phyloP scores from a whole-genome alignment of 2,113 vertebrate species.

The Acanthisitta chloris region DNA sequence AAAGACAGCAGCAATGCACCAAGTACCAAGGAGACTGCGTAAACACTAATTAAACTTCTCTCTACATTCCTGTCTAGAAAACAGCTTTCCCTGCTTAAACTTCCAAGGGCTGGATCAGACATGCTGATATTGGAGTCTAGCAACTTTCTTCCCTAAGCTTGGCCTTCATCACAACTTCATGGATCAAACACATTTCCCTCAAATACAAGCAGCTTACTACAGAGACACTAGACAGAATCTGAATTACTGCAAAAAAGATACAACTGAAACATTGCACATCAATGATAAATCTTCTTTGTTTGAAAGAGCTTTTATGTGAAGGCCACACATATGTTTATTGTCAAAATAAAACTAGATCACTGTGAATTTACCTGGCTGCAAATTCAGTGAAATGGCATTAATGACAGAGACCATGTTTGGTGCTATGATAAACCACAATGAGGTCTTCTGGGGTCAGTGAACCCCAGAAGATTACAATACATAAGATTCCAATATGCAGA shows the following conservation, averaged over 20 bases:
- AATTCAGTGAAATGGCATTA: not conserved
- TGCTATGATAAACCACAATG: not conserved
- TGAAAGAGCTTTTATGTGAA: not conserved
- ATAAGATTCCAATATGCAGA: no score
- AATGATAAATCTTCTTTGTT: not conserved
- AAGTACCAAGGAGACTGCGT: slow-evolving; percentile 54
- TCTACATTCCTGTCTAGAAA: not conserved
- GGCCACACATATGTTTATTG: not conserved
- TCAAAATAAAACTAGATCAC: not conserved
- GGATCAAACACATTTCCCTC: not conserved
- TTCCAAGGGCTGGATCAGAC: slow-evolving; percentile 24
- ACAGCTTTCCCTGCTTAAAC: not conserved
- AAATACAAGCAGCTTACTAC: not conserved
- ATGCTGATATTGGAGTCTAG: not conserved
- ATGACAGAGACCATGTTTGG: not conserved
- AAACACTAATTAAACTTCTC: slow-evolving; percentile 57
- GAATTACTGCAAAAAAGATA: not conserved
- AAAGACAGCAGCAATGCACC: slow-evolving; percentile 63
- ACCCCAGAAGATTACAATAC: not conserved
- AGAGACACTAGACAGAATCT: not conserved
- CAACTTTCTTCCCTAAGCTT: not conserved
- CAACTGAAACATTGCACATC: not conserved
- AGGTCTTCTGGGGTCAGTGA: not conserved
- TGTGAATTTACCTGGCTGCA: not conserved
- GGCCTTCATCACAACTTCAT: not conserved